Base-by-base conservation (phyloP, 92 coral and sea anemone genomes). In the Palythoa caribaeorum region DNA sequence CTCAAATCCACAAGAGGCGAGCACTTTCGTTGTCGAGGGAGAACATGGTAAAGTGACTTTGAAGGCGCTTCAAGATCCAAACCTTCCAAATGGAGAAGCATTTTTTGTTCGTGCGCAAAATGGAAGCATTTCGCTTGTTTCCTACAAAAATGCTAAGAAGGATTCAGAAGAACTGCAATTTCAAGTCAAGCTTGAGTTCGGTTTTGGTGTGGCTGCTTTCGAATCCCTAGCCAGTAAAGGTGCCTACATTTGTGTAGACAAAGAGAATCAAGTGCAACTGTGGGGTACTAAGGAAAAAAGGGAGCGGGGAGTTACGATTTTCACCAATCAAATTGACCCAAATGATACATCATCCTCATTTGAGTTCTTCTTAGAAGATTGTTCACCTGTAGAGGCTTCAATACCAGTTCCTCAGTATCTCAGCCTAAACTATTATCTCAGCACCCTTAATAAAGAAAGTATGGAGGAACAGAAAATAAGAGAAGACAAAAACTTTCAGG, bases 1-100 rank as follows among this genome's bases (percentile, higher is more conserved):
- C 76, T 90, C 36, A 78, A 62, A 78, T 19, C 76, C 47, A 65
- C 3, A 55, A 15, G 47, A 85, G 0, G 89, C 92, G 3, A 77
- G 57, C 9, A 73, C 53, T 3, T 90, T 90, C 71, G 77, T 90
- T 76, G 57, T 83, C 6, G 60, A 90, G 55, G 92, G 92, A 9
- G 68, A 62, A 38, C 28, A 28, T 28, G 28, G 28, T 28, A 28
- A 28, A 28, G 28, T 28, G 28, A 28, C 28, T 28, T 28, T 28
- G 28, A 28, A 28, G 28, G 28, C 28, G 28, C 28, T 28, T 28
- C 28, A 28, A 28, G 28, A 28, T 28, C 28, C 28, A 0, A 28
- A 28, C 28, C 28, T 28, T 28, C 28, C 28, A 0, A 28, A 28
- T 28, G 28, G 28, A 28, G 28, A 28, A 28, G 28, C 28, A 28